Evolutionary conservation across 2,113 vertebrate species (phyloP).

Genomic region (Platysternon megacephalum): DNA sequence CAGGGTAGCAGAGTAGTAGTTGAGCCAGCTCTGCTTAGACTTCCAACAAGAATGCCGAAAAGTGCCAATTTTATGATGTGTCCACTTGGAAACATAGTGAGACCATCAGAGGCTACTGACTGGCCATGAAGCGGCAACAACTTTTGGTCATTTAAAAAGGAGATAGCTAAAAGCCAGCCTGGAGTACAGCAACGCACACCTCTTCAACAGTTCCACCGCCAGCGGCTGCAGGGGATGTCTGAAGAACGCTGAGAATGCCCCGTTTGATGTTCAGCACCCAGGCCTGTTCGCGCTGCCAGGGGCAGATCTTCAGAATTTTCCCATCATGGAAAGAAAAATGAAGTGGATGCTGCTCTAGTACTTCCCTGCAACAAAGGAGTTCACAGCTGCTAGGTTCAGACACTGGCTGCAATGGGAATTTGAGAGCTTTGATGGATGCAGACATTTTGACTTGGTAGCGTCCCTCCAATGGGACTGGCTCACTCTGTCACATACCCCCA

Average conservation of each 20-base stretch:
- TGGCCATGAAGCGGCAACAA: not conserved
- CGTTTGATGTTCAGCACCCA: constrained; percentile 91
- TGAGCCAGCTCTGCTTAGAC: not conserved
- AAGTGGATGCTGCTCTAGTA: constrained; percentile 83
- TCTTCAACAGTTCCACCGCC: constrained; percentile 75
- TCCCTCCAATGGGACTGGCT: not conserved
- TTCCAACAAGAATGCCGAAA: not conserved
- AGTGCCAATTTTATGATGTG: not conserved
- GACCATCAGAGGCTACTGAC: not conserved
- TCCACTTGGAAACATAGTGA: not conserved
- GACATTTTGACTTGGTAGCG: not conserved
- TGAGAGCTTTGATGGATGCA: not conserved
- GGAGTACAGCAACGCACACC: constrained; percentile 68
- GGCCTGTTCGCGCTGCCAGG: constrained; percentile 79
- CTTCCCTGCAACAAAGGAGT: constrained; percentile 76
- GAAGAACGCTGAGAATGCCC: constrained; percentile 88
- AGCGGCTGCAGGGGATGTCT: constrained; percentile 69
- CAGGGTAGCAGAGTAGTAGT: not conserved
- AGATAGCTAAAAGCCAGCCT: not conserved
- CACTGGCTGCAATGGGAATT: not conserved
- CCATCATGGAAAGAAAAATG: constrained; percentile 83
- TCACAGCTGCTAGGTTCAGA: constrained; percentile 79
- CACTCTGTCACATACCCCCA: not conserved
- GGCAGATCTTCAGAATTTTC: constrained; percentile 85
- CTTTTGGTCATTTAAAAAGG: not conserved